phyloP scores from a whole-genome alignment of 2,113 vertebrate genomes.

The Condylura cristata region DNA sequence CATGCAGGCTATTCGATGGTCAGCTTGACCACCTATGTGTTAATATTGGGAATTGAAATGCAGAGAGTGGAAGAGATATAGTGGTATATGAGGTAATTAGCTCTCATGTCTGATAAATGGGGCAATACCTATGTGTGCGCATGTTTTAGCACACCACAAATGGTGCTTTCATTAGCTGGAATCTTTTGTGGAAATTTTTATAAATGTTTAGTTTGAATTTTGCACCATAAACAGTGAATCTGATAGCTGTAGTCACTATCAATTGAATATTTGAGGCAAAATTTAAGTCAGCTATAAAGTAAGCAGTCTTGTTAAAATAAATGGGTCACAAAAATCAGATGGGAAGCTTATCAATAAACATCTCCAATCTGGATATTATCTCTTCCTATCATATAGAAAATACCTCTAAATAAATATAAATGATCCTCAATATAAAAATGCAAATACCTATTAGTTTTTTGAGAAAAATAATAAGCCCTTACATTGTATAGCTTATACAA shows the following conservation, averaged over 20 bases:
- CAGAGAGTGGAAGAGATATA: conserved; percentile 95
- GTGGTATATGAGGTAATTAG: conserved; percentile 97
- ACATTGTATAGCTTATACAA: conserved; percentile 27
- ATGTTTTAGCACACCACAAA: conserved; percentile 95
- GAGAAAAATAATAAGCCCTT: conserved; percentile 57
- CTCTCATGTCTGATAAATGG: conserved; percentile 98
- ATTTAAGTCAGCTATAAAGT: conserved; percentile 80
- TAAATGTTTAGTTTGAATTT: conserved; percentile 90
- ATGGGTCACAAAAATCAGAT: conserved; percentile 80
- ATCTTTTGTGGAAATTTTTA: conserved; percentile 90
- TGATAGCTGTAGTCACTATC: conserved; percentile 78
- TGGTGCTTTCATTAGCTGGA: conserved; percentile 93
- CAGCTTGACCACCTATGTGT: conserved; percentile 95
- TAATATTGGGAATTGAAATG: conserved; percentile 97
- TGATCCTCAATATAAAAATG: conserved; percentile 54
- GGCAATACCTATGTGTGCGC: conserved; percentile 97
- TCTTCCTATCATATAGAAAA: conserved; percentile 53
- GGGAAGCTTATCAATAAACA: conserved; percentile 79
- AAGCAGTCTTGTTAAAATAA: conserved; percentile 82
- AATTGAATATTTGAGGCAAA: conserved; percentile 84
- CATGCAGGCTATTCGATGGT: conserved; percentile 95
- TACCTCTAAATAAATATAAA: conserved; percentile 61
- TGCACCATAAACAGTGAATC: conserved; percentile 84
- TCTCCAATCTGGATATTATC: conserved; percentile 70
- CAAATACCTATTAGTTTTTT: conserved; percentile 52